These are phyloP conservation scores for Setipinna tenuifilis DNA, from an alignment of 2,797 vertebrate species.

Conservation along the genomic window DNA sequence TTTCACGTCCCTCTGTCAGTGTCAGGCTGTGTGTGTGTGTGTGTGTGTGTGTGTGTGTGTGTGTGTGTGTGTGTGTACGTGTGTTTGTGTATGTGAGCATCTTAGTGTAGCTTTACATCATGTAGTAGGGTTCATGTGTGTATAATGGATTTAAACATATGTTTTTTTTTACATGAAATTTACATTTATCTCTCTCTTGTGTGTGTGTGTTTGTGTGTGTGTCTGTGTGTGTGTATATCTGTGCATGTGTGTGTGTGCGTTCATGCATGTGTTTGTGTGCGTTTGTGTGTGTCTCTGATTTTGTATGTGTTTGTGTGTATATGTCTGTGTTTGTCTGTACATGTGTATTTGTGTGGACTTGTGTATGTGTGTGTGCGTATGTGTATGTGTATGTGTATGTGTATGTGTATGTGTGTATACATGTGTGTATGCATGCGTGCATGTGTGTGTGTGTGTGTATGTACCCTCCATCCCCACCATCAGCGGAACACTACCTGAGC, in stretches of 20 bases:
- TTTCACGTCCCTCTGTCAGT: background rate
- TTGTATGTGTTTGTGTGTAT: background rate
- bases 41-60: background rate
- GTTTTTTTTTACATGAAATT: too few species aligned
- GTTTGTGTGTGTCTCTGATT: background rate
- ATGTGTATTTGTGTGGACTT: too few species aligned
- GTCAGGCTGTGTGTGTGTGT: background rate
- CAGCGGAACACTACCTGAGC: conserved; percentile 87
- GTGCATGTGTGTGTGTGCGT: background rate
- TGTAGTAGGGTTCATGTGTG: too few species aligned
- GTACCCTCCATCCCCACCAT: conserved; percentile 25
- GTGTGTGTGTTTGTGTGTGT: background rate
- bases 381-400: too few species aligned
- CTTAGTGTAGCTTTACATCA: too few species aligned
- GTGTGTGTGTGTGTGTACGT: background rate
- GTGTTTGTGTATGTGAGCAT: background rate
- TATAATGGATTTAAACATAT: too few species aligned
- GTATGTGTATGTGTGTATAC: background rate
- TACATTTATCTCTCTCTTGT: background rate
- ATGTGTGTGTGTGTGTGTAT: background rate
- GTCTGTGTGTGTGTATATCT: background rate
- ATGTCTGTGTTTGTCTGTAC: too few species aligned
- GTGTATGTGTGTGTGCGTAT: too few species aligned
- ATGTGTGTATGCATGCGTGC: conserved; percentile 1
- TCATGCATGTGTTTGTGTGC: background rate